A percentile compares a stretch with the other conserved stretches of the same genome.
Conservation (phyloP, 2,888 invertebrate genomes). For the Brenthis hecate region DNA sequence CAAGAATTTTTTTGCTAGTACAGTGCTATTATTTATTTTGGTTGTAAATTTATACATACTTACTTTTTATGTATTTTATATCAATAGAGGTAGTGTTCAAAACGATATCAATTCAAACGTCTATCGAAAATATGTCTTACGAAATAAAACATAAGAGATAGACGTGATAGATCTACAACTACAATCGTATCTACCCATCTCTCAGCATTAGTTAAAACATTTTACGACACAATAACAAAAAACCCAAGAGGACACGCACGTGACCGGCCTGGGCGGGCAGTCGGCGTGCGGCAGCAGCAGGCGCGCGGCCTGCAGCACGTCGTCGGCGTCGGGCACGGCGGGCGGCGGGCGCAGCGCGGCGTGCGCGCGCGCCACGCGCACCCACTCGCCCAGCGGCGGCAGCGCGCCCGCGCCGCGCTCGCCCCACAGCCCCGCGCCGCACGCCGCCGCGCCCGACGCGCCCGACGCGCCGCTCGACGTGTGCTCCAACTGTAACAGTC, state of each 20-base stretch:
- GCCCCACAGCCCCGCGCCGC: constrained; percentile 86
- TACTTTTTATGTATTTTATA: no score
- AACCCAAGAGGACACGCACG: constrained; percentile 64
- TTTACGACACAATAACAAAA: neutral
- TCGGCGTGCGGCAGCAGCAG: constrained; percentile 93
- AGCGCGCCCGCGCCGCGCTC: constrained; percentile 93
- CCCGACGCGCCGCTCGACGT: constrained; percentile 51
- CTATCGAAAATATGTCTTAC: no score
- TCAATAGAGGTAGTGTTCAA: no score
- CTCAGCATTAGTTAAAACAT: no score
- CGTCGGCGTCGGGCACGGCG: constrained; percentile 92
- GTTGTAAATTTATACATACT: no score
- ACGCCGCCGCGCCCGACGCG: constrained; percentile 50
- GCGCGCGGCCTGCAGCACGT: constrained; percentile 93
- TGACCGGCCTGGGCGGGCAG: constrained; percentile 90
- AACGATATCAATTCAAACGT: no score
- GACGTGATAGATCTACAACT: no score
- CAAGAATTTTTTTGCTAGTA: no score
- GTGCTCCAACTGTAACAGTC: constrained; percentile 83
- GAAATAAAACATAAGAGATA: no score
- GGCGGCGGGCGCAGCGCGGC: constrained; percentile 90
- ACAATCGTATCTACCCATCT: no score
- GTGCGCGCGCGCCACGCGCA: constrained; percentile 91
- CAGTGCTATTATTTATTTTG: no score
- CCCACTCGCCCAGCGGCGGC: constrained; percentile 95